Conservation (phyloP, 2,888 invertebrate genomes). For the Cephus sareptanus region DNA sequence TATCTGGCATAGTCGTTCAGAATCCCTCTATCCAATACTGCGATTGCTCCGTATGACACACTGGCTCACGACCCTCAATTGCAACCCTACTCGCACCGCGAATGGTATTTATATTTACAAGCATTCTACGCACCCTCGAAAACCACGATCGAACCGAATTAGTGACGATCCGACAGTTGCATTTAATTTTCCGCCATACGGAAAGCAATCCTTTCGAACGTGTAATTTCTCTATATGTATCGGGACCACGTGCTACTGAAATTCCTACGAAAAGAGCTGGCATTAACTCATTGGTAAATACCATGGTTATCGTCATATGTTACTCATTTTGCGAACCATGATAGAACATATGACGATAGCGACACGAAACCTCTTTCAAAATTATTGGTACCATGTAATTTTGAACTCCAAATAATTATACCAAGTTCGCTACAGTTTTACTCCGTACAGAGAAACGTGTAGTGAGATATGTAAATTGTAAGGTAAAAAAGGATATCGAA, state of each 20-base stretch:
- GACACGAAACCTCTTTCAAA: neutral
- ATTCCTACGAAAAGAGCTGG: constrained; percentile 43
- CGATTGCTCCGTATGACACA: constrained; percentile 40
- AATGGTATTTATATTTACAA: constrained; percentile 43
- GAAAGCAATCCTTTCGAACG: constrained; percentile 37
- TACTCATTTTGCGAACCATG: neutral
- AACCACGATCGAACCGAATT: constrained; percentile 35
- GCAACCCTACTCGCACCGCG: constrained; percentile 24
- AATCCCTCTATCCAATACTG: constrained; percentile 23
- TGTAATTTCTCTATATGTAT: constrained; percentile 17
- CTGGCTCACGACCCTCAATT: constrained; percentile 33
- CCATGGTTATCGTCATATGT: constrained; percentile 51
- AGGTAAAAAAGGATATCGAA: neutral
- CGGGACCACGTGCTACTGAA: constrained; percentile 24
- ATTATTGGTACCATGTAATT: neutral
- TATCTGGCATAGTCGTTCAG: constrained; percentile 38
- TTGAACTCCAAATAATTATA: neutral
- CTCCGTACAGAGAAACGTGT: neutral
- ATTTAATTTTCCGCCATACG: constrained; percentile 41
- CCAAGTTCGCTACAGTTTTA: neutral
- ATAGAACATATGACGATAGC: neutral
- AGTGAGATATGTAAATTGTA: neutral
- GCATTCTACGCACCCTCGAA: constrained; percentile 41
- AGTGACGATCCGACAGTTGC: constrained; percentile 43
- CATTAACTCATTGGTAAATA: constrained; percentile 12